Evolutionary conservation across 1,140 invertebrate species (phyloP).

Genomic region (Euura saliciscinereae): DNA sequence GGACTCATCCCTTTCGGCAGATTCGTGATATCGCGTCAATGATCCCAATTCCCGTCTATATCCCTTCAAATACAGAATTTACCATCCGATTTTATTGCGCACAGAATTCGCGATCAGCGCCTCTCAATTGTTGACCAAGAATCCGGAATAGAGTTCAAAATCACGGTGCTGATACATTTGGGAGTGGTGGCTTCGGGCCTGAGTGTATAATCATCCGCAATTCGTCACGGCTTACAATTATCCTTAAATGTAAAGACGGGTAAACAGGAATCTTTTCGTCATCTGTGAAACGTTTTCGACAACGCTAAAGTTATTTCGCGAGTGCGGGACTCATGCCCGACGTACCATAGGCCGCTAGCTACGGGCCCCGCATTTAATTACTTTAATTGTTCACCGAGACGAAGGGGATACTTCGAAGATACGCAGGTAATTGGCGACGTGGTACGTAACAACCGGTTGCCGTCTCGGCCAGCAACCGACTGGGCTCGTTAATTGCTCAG

Average conservation of each 20-base stretch:
- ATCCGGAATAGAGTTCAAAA: no score
- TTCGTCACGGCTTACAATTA: neutral
- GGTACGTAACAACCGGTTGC: conserved; percentile 3
- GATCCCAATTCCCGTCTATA: neutral
- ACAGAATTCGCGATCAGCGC: neutral
- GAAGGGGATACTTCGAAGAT: conserved; percentile 12
- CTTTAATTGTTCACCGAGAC: conserved; percentile 18
- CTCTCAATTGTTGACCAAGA: neutral
- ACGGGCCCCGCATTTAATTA: conserved; percentile 14
- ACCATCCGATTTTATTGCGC: neutral
- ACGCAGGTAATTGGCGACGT: conserved; percentile 6
- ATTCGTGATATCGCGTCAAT: conserved; percentile 7
- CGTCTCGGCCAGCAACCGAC: neutral
- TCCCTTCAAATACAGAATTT: neutral
- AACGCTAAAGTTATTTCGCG: neutral
- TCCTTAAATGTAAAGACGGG: neutral
- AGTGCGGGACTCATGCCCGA: neutral
- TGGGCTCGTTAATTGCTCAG: conserved; percentile 2
- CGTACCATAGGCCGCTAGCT: neutral
- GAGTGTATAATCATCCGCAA: conserved; percentile 1
- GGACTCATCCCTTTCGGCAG: neutral
- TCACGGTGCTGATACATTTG: no score
- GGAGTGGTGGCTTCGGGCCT: neutral
- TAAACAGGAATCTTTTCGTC: neutral
- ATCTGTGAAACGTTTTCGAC: neutral